Conservation (phyloP, 1,140 invertebrate species). For the Drosophila bocki region DNA sequence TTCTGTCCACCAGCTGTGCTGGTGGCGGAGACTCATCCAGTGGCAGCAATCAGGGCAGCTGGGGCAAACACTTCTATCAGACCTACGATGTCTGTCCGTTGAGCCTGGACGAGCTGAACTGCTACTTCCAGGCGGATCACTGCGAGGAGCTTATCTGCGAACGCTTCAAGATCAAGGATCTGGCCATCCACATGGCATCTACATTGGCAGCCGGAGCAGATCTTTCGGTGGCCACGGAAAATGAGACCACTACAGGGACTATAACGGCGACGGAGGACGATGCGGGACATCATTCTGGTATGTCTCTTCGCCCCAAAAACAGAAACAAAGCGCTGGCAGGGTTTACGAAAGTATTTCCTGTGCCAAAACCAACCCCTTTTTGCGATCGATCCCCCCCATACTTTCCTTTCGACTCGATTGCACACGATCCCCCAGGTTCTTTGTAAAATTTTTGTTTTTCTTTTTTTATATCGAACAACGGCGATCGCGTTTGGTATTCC, state of each 20-base stretch:
- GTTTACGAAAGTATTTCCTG: constrained; percentile 19
- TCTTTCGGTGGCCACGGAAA: constrained; percentile 19
- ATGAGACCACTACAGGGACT: constrained; percentile 25
- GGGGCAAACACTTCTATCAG: constrained; percentile 85
- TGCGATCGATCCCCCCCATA: constrained; percentile 1
- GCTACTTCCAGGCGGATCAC: constrained; percentile 80
- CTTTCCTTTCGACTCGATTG: constrained; percentile 21
- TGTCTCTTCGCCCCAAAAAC: constrained; percentile 23
- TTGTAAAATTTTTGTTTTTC: neutral
- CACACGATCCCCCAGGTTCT: constrained; percentile 6
- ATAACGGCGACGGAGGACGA: constrained; percentile 67
- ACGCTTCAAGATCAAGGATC: constrained; percentile 80
- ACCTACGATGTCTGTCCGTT: constrained; percentile 79
- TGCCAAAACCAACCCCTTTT: constrained; percentile 35
- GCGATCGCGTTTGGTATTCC: constrained; percentile 32
- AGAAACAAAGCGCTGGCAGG: neutral
- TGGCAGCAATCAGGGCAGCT: constrained; percentile 85
- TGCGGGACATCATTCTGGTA: constrained; percentile 85
- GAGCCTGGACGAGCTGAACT: constrained; percentile 72
- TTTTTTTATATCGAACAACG: constrained; percentile 22
- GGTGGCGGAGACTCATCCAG: constrained; percentile 13
- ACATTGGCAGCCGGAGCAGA: constrained; percentile 23
- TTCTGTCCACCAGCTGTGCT: constrained; percentile 68
- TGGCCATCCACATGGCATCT: constrained; percentile 50
- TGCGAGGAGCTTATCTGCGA: constrained; percentile 79